phyloP scores from a whole-genome alignment of 2,888 invertebrate genomes.

The Ryuthela nishihirai region DNA sequence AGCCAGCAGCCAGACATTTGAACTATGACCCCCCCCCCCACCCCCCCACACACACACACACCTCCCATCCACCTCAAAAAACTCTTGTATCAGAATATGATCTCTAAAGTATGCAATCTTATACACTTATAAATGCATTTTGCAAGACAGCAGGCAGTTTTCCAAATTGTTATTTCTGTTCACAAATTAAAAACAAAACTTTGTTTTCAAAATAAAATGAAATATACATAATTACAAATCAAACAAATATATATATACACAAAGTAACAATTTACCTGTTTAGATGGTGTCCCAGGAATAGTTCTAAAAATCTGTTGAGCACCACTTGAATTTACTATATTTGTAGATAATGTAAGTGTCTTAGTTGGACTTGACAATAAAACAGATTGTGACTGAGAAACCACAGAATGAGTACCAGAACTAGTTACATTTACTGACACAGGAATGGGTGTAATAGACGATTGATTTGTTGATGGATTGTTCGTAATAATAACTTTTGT shows the following conservation, averaged over 20 bases:
- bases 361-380: conserved; percentile 53
- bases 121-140: too few relatives aligned
- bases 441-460: conserved; percentile 24
- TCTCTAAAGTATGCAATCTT: too few relatives aligned
- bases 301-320: conserved; percentile 45
- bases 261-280: conserved; percentile 33
- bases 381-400: conserved; percentile 36
- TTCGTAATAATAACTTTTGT: conserved; percentile 48
- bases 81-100: too few relatives aligned
- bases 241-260: background rate
- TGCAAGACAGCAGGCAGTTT: too few relatives aligned
- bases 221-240: too few relatives aligned
- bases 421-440: conserved; percentile 19
- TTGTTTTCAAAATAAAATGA: too few relatives aligned
- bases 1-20: too few relatives aligned
- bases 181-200: too few relatives aligned
- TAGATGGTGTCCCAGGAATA: conserved; percentile 45
- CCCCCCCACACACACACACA: too few relatives aligned
- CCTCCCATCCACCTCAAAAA: too few relatives aligned
- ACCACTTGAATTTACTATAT: conserved; percentile 50
- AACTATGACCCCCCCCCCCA: too few relatives aligned
- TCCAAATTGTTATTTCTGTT: too few relatives aligned
- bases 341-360: conserved; percentile 63
- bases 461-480: conserved; percentile 47
- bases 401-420: conserved; percentile 16